Evolutionary conservation across 2,888 invertebrate genomes (phyloP), one percentile per base, ranked within the genome.

Genomic region (Drosophila fungiperda): DNA sequence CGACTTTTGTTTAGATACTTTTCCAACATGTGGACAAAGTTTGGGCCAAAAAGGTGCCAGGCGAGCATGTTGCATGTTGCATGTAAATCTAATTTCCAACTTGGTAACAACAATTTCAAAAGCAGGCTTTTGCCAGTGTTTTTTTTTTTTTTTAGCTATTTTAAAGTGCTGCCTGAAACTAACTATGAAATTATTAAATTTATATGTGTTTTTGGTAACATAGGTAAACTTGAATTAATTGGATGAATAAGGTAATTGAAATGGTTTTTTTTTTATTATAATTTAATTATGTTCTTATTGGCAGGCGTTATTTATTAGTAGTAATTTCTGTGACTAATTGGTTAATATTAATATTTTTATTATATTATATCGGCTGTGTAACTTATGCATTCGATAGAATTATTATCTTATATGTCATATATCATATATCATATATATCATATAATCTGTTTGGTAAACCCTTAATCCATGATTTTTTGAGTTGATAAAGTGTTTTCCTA

Each of bases 61-160:
- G 68, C 33, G 61, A 78, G 83, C 72, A 29, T 29, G 29, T 6
- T 29, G 29, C 29, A 29, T 29, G 74, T 67, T 68, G 85, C 90
- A 84, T 85, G 76, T 61, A 89, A 85, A 85, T 85, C 83, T 70
- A 85, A 87, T 89, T 87, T 85, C 49, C 69, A 78, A 85, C 60
- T 89, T 85, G 69, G 33, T 57, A 76, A 82, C 71, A 84, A 83
- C 59, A 85, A 55, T 72, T 75, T 62, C 54, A 66, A 76, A 62
- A 33, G 54, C 33, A 49, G 42, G 62, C 6, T 23, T 2, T 36
- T 12, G 35, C 12, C 12, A 9, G 7, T 17, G 2, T 48, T 20
- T 26, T 26, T 48, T 20, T 17, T 1, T 48, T 20, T 26, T 26
- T 62, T 23, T 1, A 26, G 12, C 5, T 52, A 48, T 4, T 8